phyloP scores from a whole-genome alignment of 1,140 invertebrate genomes.

The Mycetomoellerius zeteki region DNA sequence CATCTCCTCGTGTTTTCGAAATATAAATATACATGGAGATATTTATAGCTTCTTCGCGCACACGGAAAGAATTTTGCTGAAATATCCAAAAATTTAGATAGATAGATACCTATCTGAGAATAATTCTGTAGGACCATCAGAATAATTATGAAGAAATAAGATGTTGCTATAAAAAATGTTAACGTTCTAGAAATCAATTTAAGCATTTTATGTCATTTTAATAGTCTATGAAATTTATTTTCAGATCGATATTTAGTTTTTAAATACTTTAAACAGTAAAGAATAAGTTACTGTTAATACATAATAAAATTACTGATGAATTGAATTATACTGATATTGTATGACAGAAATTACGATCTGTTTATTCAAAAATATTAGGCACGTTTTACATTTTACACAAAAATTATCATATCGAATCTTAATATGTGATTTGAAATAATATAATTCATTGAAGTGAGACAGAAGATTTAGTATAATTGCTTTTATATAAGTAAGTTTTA shows the following conservation, averaged over 20 bases:
- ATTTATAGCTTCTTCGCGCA: not conserved
- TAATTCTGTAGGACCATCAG: too few species aligned
- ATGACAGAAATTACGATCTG: not conserved
- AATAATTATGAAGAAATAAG: too few species aligned
- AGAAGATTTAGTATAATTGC: not conserved
- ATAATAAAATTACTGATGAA: too few species aligned
- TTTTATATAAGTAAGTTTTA: constrained; percentile 12
- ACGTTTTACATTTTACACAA: not conserved
- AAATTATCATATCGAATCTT: not conserved
- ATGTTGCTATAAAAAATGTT: too few species aligned
- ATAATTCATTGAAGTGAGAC: not conserved
- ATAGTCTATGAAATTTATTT: too few species aligned
- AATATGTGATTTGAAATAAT: not conserved
- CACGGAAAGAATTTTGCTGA: not conserved
- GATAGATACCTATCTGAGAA: too few species aligned
- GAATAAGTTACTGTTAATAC: too few species aligned
- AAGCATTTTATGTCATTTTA: too few species aligned
- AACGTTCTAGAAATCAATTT: too few species aligned
- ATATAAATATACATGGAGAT: not conserved
- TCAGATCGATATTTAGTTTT: too few species aligned
- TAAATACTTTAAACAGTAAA: too few species aligned
- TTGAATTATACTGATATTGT: not conserved
- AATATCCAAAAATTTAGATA: too few species aligned
- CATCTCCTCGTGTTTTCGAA: not conserved
- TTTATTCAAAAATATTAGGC: not conserved